A percentile compares a stretch with the other conserved stretches of the same genome.
phyloP scores from a whole-genome alignment of 2,888 invertebrate species.

The Strigamia crassipes region DNA sequence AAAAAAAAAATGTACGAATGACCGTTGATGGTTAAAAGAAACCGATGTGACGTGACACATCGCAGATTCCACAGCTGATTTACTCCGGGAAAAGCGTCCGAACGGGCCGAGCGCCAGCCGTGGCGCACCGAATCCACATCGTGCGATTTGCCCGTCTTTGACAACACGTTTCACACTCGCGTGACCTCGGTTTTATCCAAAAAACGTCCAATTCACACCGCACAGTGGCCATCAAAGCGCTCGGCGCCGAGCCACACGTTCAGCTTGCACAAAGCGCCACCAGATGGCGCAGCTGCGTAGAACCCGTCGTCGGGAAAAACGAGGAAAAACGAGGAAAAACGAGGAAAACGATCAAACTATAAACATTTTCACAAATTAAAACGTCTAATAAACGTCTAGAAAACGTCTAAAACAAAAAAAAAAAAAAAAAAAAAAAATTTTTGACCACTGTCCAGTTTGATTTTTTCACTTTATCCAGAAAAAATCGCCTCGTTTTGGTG shows the following conservation, averaged over 20 bases:
- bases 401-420: no score
- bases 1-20: background rate
- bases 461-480: no score
- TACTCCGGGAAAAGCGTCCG: background rate
- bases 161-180: background rate
- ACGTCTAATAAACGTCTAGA: no score
- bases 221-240: background rate
- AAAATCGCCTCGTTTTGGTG: no score
- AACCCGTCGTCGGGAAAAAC: no score
- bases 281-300: no score
- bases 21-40: background rate
- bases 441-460: no score
- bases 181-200: background rate
- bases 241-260: background rate
- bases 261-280: no score
- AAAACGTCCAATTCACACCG: background rate
- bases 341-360: no score
- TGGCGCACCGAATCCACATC: background rate
- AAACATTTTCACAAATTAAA: no score
- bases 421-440: no score
- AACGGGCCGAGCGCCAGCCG: background rate
- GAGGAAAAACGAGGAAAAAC: no score
- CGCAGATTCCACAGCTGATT: background rate
- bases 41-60: background rate
- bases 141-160: background rate